phyloP scores from a whole-genome alignment of 2,113 vertebrate genomes.

The Ptyas mucosa region DNA sequence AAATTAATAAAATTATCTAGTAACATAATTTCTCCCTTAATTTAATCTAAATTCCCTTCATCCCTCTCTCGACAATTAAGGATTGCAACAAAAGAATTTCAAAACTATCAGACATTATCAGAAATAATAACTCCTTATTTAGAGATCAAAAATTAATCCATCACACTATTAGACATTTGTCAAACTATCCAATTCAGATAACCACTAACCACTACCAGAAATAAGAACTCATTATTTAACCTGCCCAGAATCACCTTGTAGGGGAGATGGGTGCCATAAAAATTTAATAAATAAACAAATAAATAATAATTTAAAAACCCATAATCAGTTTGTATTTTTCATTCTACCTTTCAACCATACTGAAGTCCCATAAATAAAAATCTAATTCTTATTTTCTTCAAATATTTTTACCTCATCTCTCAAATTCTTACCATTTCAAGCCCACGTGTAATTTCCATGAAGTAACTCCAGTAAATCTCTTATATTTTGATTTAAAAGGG shows the following conservation, averaged over 20 bases:
- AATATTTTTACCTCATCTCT: neutral
- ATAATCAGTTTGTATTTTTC: too few species aligned
- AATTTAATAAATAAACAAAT: too few species aligned
- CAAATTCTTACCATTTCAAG: neutral
- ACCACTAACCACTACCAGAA: too few species aligned
- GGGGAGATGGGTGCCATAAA: too few species aligned
- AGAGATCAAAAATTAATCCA: too few species aligned
- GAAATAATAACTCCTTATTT: too few species aligned
- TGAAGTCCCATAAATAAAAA: neutral
- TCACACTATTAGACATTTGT: too few species aligned
- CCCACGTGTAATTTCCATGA: neutral
- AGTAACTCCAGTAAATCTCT: neutral
- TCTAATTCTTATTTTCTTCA: neutral
- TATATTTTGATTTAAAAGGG: too few species aligned
- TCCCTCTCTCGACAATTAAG: neutral
- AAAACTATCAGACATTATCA: neutral
- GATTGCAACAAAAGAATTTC: neutral
- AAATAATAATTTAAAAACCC: too few species aligned
- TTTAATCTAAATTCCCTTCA: neutral
- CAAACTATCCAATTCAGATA: too few species aligned
- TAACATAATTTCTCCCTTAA: neutral
- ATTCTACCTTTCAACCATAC: neutral
- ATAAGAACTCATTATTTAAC: too few species aligned
- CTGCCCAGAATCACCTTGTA: too few species aligned
- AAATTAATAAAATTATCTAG: neutral